Evolutionary conservation across 2,113 vertebrate species (phyloP).

Genomic region (Ciconia boyciana): DNA sequence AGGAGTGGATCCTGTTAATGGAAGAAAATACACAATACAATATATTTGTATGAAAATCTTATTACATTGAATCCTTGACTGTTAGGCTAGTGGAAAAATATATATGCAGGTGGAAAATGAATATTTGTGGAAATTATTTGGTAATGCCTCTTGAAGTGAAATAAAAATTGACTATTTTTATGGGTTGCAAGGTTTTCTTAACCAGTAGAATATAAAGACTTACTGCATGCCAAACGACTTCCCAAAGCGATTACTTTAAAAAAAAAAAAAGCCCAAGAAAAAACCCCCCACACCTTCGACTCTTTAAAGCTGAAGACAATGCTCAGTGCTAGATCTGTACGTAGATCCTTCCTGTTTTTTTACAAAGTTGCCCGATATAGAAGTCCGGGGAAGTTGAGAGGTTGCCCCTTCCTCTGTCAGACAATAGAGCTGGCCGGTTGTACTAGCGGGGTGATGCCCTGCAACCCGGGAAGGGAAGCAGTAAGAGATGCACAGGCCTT

Average conservation of each 20-base stretch:
- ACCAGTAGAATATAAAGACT: not conserved
- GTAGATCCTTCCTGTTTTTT: not conserved
- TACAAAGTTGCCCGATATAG: not conserved
- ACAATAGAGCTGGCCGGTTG: not conserved
- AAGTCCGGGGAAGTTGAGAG: not conserved
- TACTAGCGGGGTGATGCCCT: accelerated
- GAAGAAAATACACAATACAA: conserved; percentile 29
- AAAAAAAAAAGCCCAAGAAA: not conserved
- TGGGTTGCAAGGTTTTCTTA: conserved; percentile 22
- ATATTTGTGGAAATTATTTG: conserved; percentile 43
- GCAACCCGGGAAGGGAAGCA: accelerated
- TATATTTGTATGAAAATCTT: conserved; percentile 47
- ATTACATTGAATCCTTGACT: conserved; percentile 7
- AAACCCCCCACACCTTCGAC: accelerated
- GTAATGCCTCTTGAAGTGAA: conserved; percentile 16
- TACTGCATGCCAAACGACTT: not conserved
- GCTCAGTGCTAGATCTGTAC: not conserved
- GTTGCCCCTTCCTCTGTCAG: not conserved
- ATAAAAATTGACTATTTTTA: conserved; percentile 54
- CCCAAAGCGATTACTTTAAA: not conserved
- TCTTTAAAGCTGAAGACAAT: not conserved
- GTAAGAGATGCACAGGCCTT: not conserved
- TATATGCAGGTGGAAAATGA: conserved; percentile 22
- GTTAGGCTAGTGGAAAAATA: conserved; percentile 50
- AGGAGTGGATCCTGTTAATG: conserved; percentile 39